Conservation (phyloP, 2,113 vertebrate genomes). For the Urocynchramus pylzowi region DNA sequence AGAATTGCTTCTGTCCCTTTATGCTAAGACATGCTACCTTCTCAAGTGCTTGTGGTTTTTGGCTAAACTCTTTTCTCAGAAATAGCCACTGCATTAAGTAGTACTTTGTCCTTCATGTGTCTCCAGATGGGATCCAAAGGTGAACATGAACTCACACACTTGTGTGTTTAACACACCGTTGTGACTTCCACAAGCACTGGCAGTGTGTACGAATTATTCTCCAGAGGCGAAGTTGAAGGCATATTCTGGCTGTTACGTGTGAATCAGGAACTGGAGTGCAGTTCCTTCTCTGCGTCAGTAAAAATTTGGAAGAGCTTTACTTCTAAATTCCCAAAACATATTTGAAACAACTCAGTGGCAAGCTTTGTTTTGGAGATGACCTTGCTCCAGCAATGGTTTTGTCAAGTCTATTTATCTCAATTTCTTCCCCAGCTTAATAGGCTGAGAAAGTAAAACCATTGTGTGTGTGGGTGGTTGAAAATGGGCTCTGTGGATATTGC, state of each 20-base stretch:
- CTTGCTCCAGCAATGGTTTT: not conserved
- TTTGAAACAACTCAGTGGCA: constrained; percentile 53
- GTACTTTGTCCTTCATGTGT: not conserved
- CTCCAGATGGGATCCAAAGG: not conserved
- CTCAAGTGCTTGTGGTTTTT: not conserved
- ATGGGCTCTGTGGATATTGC: constrained; percentile 1
- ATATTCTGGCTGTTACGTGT: not conserved
- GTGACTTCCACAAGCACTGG: accelerated
- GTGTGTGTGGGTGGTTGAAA: constrained; percentile 21
- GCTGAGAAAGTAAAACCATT: constrained; percentile 41
- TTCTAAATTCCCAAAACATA: constrained; percentile 37
- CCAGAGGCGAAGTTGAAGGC: not conserved
- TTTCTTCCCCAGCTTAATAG: not conserved
- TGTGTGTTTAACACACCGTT: not conserved
- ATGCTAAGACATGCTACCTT: not conserved
- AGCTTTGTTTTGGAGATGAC: constrained; percentile 56
- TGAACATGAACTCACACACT: not conserved
- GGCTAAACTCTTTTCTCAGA: not conserved
- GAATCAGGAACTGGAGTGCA: not conserved
- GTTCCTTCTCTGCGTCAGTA: not conserved
- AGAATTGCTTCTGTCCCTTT: not conserved
- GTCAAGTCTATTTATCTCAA: constrained; percentile 37
- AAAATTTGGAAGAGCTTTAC: constrained; percentile 24
- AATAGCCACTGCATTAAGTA: not conserved
- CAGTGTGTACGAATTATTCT: not conserved